A percentile compares a stretch with the other conserved stretches of the same genome.
These are phyloP conservation scores for Epinephelus malabaricus DNA, from an alignment of 2,797 vertebrate genomes.

Conservation along the genomic window DNA sequence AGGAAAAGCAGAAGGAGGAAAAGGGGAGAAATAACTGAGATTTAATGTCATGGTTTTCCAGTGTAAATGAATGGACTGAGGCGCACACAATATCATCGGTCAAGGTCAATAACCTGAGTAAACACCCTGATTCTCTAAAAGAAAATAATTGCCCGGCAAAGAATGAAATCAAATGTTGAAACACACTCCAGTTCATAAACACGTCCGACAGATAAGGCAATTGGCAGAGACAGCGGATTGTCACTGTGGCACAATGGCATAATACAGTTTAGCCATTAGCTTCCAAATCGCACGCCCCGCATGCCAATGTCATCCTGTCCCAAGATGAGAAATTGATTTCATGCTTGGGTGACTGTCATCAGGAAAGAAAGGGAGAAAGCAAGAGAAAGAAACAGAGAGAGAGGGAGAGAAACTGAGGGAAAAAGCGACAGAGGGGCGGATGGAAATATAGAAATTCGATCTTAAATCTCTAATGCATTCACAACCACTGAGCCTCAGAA, in stretches of 20 bases:
- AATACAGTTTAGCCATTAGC: constrained; percentile 69
- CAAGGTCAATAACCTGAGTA: constrained; percentile 55
- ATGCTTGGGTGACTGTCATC: constrained; percentile 67
- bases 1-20: constrained; percentile 16
- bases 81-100: constrained; percentile 26
- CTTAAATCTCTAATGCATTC: constrained; percentile 14
- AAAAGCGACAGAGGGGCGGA: constrained; percentile 12
- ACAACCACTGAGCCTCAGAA: not conserved
- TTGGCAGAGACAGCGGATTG: constrained; percentile 51
- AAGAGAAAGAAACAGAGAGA: constrained; percentile 24
- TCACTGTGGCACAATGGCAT: constrained; percentile 33
- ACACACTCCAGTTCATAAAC: constrained; percentile 48
- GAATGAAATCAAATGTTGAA: constrained; percentile 45
- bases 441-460: constrained; percentile 37
- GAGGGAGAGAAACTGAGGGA: constrained; percentile 12
- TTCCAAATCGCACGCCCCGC: constrained; percentile 54
- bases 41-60: constrained; percentile 41
- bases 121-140: constrained; percentile 15
- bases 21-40: constrained; percentile 36
- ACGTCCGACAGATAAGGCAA: constrained; percentile 45
- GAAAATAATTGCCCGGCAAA: constrained; percentile 9
- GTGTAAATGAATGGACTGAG: constrained; percentile 24
- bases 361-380: constrained; percentile 37
- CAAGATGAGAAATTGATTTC: constrained; percentile 78
- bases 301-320: constrained; percentile 75